Base-by-base conservation (phyloP, 2,888 invertebrate genomes). In the Mamestra brassicae region DNA sequence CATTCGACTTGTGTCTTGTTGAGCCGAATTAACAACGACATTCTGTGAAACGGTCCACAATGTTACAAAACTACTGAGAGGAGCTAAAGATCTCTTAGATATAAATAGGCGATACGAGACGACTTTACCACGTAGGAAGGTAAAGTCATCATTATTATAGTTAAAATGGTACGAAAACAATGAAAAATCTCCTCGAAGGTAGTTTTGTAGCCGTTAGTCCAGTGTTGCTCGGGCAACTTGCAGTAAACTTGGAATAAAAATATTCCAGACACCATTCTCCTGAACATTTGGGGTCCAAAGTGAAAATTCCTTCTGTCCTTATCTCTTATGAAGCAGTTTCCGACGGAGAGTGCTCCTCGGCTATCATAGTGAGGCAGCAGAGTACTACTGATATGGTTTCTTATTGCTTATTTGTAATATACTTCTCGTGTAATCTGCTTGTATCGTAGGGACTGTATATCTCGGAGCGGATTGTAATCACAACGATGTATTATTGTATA, bases 251-350 rank as follows among this genome's bases (percentile, higher is more conserved):
- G n/a, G n/a, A n/a, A n/a, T n/a, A n/a, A 54, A 15, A 34, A 52
- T 80, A 67, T 79, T 70, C 65, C 82, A 75, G 60, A 63, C 50
- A n/a, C 17, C 72, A 69, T 58, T 84, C 67, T 71, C 69, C 69
- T 76, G 62, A 76, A 75, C 69, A 74, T 65, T 78, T 78, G 64
- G 83, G 86, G 79, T 87, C 85, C 87, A 87, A 85, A 78, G 54
- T 76, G 74, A 71, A 70, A 79, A 79, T 79, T 78, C 73, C 77
- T 85, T 79, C 78, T 80, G 83, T 80, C 78, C 77, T 61, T 64
- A 57, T 61, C 38, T 74, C 63, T 71, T 79, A 73, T 62, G 75
- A 68, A 77, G 61, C 57, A 50, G 47, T 71, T 71, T 74, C 67
- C 62, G 69, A n/a, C n/a, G 57, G n/a, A 52, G 58, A 13, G 38